phyloP scores from a whole-genome alignment of 2,797 vertebrate species.

The Chelmon rostratus region DNA sequence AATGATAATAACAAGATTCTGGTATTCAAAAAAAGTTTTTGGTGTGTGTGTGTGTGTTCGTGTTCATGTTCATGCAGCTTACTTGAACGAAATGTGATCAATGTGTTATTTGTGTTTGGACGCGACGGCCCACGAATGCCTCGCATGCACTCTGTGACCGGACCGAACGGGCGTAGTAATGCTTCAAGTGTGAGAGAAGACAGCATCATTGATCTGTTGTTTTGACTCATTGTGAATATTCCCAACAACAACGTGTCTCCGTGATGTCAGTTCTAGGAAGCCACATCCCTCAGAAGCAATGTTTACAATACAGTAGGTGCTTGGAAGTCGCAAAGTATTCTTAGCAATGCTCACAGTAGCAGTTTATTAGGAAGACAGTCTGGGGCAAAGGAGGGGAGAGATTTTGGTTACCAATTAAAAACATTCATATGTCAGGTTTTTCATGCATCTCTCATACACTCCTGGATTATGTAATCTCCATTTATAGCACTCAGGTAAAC shows the following conservation, averaged over 20 bases:
- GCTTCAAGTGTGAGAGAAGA: constrained; percentile 28
- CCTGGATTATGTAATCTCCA: constrained; percentile 56
- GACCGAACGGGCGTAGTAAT: background rate
- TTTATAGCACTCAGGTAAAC: constrained; percentile 9
- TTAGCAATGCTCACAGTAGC: constrained; percentile 43
- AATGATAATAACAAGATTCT: constrained; percentile 47
- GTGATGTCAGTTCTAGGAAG: constrained; percentile 78
- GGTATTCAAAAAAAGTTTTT: constrained; percentile 20
- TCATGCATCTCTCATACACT: constrained; percentile 7
- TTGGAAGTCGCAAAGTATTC: constrained; percentile 44
- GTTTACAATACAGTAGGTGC: constrained; percentile 69
- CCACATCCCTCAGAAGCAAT: constrained; percentile 62
- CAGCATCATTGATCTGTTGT: constrained; percentile 59
- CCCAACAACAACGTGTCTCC: constrained; percentile 68
- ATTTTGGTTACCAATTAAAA: constrained; percentile 5
- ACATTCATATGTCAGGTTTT: background rate
- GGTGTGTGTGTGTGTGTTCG: too few species aligned
- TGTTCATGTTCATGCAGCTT: background rate
- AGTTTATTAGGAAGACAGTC: constrained; percentile 23
- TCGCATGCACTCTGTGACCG: constrained; percentile 13
- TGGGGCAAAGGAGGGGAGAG: constrained; percentile 2
- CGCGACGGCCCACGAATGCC: constrained; percentile 4
- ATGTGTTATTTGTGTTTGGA: constrained; percentile 48
- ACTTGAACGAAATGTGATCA: constrained; percentile 43
- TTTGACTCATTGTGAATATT: constrained; percentile 56